Percentiles rank a stretch among this genome's conserved stretches.
phyloP scores from a whole-genome alignment of 2,888 invertebrate genomes.

The Seira sanloemensis region DNA sequence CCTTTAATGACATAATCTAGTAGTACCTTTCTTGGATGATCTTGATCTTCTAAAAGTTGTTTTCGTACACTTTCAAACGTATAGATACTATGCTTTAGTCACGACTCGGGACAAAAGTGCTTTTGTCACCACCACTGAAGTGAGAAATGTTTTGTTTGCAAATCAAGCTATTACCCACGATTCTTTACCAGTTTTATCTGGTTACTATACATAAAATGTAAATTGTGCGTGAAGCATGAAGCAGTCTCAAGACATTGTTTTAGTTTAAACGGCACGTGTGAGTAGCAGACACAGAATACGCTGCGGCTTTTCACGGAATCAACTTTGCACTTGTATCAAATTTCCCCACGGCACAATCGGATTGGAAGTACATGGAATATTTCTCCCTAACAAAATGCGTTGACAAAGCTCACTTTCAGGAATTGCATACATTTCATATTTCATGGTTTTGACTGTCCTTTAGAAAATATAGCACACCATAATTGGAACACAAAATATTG shows the following conservation, averaged over 20 bases:
- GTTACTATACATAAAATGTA: no score
- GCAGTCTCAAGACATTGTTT: no score
- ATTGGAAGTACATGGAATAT: no score
- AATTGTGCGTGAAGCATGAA: no score
- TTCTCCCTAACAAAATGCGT: no score
- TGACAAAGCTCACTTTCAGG: no score
- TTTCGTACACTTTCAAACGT: not conserved
- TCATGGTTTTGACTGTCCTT: no score
- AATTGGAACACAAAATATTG: no score
- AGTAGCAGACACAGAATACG: not conserved
- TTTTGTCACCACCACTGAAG: not conserved
- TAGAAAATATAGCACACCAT: no score
- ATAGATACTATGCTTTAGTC: not conserved
- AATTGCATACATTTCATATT: no score
- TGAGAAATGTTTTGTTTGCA: not conserved
- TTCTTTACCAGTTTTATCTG: not conserved
- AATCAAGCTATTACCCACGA: not conserved
- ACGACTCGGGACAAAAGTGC: not conserved
- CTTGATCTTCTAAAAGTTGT: not conserved
- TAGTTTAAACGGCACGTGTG: not conserved
- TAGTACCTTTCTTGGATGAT: not conserved
- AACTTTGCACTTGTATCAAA: not conserved
- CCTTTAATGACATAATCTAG: no score
- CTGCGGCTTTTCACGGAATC: not conserved
- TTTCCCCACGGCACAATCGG: no score